Base-by-base conservation (phyloP, 1,140 invertebrate genomes). In the Parapsyche elsis region DNA sequence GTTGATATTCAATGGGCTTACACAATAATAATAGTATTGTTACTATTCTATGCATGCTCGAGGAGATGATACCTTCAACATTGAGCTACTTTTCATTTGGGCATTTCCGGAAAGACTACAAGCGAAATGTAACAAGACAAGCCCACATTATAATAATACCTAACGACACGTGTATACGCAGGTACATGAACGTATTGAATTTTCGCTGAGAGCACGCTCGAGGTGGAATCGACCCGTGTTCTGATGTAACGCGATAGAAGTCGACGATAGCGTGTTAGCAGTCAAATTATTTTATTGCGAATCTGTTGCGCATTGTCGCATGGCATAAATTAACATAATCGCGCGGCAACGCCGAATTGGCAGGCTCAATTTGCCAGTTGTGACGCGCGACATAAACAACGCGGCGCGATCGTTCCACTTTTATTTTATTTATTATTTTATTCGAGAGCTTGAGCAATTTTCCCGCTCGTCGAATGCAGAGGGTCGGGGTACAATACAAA, bases 271-370 rank as follows among this genome's bases (percentile, higher is more conserved):
- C 64, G 64, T 67, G 64, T 67, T 67, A 26, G 21, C 64, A 23
- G 64, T 67, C 64, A 67, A 67, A 67, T 67, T 67, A 67, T 67
- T 67, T 67, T 67, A 67, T 67, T 67, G 64, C 23, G 5, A 12
- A 67, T 67, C 49, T 24, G 24, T 30, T 26, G 21, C 49, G 16
- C 9, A 26, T 67, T 61, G 59, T 61, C 59, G 59, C 21, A 0
- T 9, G 59, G 7, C 14, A 67, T 67, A 67, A 67, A 67, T 67
- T 53, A 14, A 53, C 49, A 14, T 53, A 53, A 53, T 26, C 64
- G 64, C 64, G 5, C 30, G 49, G 49, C 64, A 23, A 67, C 24
- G 64, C 64, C 64, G 64, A 67, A 67, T 67, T 67, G 64, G 64
- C 64, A 67, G 64, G 64, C 23, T 67, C 64, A 67, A 67, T 67